Evolutionary conservation across 1,140 invertebrate genomes (phyloP), one percentile per base, ranked within the genome.

Genomic region (Drosophila ambigua): DNA sequence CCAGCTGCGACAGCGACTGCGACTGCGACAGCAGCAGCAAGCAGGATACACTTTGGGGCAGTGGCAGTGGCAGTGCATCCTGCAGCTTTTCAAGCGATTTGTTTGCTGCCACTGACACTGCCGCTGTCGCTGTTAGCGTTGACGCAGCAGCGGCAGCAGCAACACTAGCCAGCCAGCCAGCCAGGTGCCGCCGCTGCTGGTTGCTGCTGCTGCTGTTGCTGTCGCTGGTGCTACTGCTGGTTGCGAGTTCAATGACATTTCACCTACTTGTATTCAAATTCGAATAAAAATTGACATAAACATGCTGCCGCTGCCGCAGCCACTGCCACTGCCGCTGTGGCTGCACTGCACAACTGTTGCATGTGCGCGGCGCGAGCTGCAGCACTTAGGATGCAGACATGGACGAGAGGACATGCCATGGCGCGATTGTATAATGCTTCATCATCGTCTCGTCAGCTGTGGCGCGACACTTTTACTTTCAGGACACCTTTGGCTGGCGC

Each of bases 161-260:
- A 39, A 39, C 35, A 39, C 35, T 13, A 13, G 35, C 11, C 26
- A 28, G 26, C 26, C 35, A 13, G 54, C 24, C 54, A 57, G 43
- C 45, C 24, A 57, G 43, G 43, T 57, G 54, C 20, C 41, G 54
- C 20, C 43, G n/a, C 11, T 35, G 31, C 23, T 24, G 51, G 7
- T 35, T 24, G 51, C n/a, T 35, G 31, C 26, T 52, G 52, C 5
- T 28, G 45, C 41, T 54, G 39, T 24, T 24, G 23, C 23, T 24
- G 59, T 6, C 26, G 24, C 67, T 48, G 63, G 35, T 23, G 58
- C 24, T 39, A 46, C 48, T 52, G 52, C 24, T 44, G 54, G 81
- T 76, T 72, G 83, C 79, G 84, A 88, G 84, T 89, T 89, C 84
- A 89, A 83, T 78, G 84, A 89, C 84, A 80, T 73, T 88, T 89